Conservation (phyloP, 2,888 invertebrate species). For the Caenorhabditis sp. region DNA sequence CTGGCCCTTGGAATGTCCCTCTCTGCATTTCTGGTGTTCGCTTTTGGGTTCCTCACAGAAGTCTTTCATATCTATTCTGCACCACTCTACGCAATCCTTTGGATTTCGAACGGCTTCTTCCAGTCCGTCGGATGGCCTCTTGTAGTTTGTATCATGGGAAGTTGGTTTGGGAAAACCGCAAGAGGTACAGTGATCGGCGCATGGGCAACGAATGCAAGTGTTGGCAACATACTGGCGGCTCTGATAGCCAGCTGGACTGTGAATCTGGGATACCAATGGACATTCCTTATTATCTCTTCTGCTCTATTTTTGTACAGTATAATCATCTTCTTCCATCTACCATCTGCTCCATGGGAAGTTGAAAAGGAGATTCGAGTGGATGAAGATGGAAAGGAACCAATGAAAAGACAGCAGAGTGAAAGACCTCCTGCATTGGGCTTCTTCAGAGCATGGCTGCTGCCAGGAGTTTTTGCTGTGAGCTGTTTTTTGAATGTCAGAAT, state of each 20-base stretch:
- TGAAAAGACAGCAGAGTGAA: conserved; percentile 29
- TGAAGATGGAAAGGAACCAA: conserved; percentile 1
- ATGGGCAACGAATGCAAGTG: conserved; percentile 84
- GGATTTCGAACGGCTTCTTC: conserved; percentile 84
- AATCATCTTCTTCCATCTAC: conserved; percentile 84
- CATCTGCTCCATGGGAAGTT: conserved; percentile 84
- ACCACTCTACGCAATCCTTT: conserved; percentile 83
- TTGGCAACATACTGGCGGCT: conserved; percentile 85
- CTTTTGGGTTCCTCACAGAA: conserved; percentile 84
- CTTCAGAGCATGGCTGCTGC: conserved; percentile 69
- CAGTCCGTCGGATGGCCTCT: conserved; percentile 85
- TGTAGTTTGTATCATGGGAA: conserved; percentile 84
- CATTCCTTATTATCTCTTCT: conserved; percentile 38
- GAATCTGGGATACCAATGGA: conserved; percentile 43
- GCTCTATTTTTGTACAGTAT: conserved; percentile 83
- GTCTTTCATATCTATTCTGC: conserved; percentile 83
- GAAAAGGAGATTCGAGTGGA: conserved; percentile 13
- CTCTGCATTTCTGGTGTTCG: conserved; percentile 83
- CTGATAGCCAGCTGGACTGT: conserved; percentile 82
- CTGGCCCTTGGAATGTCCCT: conserved; percentile 84
- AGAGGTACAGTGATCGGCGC: conserved; percentile 84
- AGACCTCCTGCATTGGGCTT: conserved; percentile 69
- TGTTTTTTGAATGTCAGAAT: no score
- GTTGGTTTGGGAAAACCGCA: conserved; percentile 79
- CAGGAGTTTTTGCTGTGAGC: conserved; percentile 73